Base-by-base conservation (phyloP, 2,888 invertebrate species). In the Meteorus cinctellus region DNA sequence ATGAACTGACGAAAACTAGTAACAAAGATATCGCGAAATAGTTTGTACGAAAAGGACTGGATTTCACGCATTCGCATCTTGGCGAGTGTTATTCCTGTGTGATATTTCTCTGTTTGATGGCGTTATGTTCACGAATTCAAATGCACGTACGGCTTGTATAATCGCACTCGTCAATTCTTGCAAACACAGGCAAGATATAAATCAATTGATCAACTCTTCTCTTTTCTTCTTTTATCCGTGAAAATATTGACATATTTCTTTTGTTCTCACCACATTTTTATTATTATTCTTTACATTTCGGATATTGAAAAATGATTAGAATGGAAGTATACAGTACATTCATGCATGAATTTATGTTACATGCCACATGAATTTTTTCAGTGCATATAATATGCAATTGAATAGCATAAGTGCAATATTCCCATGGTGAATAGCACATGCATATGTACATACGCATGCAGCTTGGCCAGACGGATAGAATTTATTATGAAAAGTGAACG, bases 101-200 rank as follows among this genome's bases (percentile, higher is more conserved):
- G 24, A 70, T 70, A 70, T 72, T 29, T 63, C 24, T 72, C 29
- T 51, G 55, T 73, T 73, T 66, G 72, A 66, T 73, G 66, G 72
- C 72, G 66, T 73, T 59, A 29, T 36, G 45, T 19, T 19, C 24
- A 66, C 19, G 24, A 73, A 66, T 66, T 66, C 55, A 66, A 51
- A 41, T 45, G 62, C 62, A 41, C 34, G 62, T 72, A 12, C 10
- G 16, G 19, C 3, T 55, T 19, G 51, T 73, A 48, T 55, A 59
- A 66, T 73, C 66, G 31, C 34, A n/a, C 19, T 27, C 45, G 70
- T 14, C 29, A 48, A 31, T 72, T 62, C 29, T 62, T 62, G 45
- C 31, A 72, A 63, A 72, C 29, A 62, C n/a, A 41, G 34, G 65
- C n/a, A 65, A 41, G 2, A 41, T 12, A 41, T 29, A 65, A 24